Base-by-base conservation (phyloP, 2,888 invertebrate species). In the Anoncus sp. region DNA sequence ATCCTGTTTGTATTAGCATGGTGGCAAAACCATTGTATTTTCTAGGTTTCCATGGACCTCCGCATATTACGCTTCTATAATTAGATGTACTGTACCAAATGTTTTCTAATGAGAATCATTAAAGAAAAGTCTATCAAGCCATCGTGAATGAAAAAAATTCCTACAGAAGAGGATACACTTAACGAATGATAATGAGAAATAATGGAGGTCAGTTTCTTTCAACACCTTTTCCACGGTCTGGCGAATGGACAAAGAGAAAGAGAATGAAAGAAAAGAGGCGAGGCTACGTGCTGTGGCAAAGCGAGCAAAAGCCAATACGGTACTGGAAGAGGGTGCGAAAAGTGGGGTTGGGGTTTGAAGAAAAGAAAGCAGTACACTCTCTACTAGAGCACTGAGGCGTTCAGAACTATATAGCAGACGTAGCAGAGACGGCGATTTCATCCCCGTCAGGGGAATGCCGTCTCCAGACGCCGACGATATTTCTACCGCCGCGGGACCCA, bases 201-300 rank as follows among this genome's bases (percentile, higher is more conserved):
- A 70, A 70, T 51, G 24, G 59, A 40, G 70, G 70, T 60, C 70
- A 60, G 38, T 70, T 70, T 70, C 60, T 70, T 70, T 70, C 60
- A 51, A 60, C 49, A 49, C 10, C 51, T 70, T 60, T 51, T 27
- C 18, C 20, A 40, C 38, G 38, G 24, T 45, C 12, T 16, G 49
- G n/a, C 24, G 38, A 40, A 24, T 38, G 65, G 27, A 40, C 31
- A 60, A 43, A 49, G 38, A 31, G 38, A 47, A 38, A 31, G 49
- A 20, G 24, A 27, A 7, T 16, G 27, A 49, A 51, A 51, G 51
- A 51, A 45, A 38, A 45, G 65, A 51, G 38, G 38, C 59, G 35
- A 24, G 65, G 38, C 63, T 70, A 53, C 57, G 76, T 71, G 55
- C 45, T 53, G 53, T 47, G 70, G 47, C 70, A 43, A 67, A 59